phyloP scores from a whole-genome alignment of 2,797 vertebrate genomes.

The Chiloscyllium punctatum region DNA sequence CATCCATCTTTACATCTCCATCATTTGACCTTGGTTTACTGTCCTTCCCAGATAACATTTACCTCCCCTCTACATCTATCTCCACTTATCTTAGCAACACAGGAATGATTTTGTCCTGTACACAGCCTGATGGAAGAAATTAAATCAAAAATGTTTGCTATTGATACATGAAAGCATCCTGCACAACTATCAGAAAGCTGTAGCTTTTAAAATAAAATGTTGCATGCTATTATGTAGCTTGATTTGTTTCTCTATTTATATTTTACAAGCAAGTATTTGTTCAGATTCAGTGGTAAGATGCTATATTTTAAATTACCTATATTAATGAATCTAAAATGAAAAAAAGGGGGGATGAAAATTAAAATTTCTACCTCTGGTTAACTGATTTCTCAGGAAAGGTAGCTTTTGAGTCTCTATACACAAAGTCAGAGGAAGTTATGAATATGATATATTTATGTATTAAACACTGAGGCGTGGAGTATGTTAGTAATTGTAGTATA shows the following conservation, averaged over 20 bases:
- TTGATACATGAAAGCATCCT: not conserved
- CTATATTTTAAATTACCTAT: not conserved
- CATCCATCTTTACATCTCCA: not conserved
- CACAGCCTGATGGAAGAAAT: not conserved
- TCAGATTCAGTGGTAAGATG: not conserved
- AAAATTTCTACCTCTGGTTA: not conserved
- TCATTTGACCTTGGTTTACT: not conserved
- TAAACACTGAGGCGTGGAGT: not conserved
- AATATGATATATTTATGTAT: not conserved
- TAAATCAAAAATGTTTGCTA: not conserved
- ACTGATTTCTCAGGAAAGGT: not conserved
- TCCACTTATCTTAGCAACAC: not conserved
- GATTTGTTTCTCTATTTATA: not conserved
- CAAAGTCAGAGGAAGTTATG: conserved; percentile 1
- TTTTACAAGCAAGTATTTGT: not conserved
- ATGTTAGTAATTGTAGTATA: not conserved
- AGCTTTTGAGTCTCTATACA: not conserved
- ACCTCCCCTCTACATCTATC: not conserved
- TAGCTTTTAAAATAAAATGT: too few species aligned
- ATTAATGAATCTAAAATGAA: not conserved
- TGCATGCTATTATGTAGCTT: not conserved
- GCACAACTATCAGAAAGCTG: not conserved
- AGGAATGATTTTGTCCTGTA: not conserved
- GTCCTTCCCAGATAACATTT: too few species aligned
- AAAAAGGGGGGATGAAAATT: not conserved